Evolutionary conservation across 2,113 vertebrate genomes (phyloP), one percentile per base, ranked within the genome.

Genomic region (Corydoras maculifer): DNA sequence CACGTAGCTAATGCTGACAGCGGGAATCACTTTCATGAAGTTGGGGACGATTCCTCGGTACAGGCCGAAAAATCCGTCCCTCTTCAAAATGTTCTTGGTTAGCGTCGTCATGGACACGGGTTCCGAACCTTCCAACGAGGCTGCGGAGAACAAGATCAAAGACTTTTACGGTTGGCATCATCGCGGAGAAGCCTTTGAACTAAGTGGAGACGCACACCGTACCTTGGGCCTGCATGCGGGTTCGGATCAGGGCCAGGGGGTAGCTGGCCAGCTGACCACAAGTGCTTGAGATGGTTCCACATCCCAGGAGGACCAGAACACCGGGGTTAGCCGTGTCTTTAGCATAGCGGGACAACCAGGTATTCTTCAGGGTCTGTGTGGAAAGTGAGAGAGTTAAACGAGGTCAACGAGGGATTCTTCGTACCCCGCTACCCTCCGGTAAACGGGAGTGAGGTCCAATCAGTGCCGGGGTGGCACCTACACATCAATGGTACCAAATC

Each of bases 191-290:
- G 7, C 4, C 35, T 43, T 8, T 5, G 4, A 4, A 43, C 35
- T 8, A 43, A 53, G 3, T 53, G 54, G 13, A 57, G 15, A n/a
- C 13, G 51, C 3, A 14, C 32, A 58, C 8, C 80, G 77, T 84
- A 99, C 97, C 95, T 90, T 95, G 93, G n/a, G 96, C 96, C 80
- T 99, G 97, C 97, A 99, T 99, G 68, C 96, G 90, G 13, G 97
- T 99, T 68, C 96, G 90, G 85, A 99, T 84, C 55, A 99, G 87
- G 63, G 94, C 93, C 12, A 99, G 84, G 2, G 96, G 97, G 79
- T 99, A 99, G 70, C 96, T 99, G 79, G 95, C 91, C 35, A 99
- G 77, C 83, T 99, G 97, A 2, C 97, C 96, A n/a, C 97, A 99
- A 0, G 97, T 95, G 83, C 97, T 99, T 61, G 96, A 99, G 5